Base-by-base conservation (phyloP, 2,113 vertebrate genomes). In the Plotosus lineatus region DNA sequence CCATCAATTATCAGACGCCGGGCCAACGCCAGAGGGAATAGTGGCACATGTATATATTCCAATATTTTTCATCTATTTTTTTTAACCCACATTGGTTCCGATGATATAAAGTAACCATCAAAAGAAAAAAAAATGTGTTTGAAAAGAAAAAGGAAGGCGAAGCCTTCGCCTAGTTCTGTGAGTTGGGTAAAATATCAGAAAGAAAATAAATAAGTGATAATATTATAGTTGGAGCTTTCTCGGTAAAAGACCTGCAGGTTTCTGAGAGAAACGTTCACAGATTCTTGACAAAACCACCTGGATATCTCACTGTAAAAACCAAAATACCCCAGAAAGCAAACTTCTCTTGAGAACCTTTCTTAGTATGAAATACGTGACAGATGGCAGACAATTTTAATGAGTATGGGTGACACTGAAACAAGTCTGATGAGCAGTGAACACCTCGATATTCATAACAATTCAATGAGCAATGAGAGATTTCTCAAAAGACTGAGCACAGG, bases 1-100 rank as follows among this genome's bases (percentile, higher is more conserved):
- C 90, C 89, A 88, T 91, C 89, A 92, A 92, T 93, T 93, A 93
- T 89, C 90, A 89, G 84, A 86, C 72, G 77, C 82, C 82, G 2
- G 89, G 87, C 81, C 82, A 72, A 83, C 38, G 82, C 90, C 90
- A 88, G 85, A 89, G 89, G 79, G 88, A 91, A 89, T 88, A 89
- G 88, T 87, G 88, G 85, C 90, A 91, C 90, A 90, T 78, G 89
- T 88, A 58, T 71, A 56, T 80, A 60, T 10, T 58, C 60, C 51
- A 71, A 71, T 71, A 63, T 31, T 83, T 75, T 80, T 80, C 65
- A 75, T 79, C 73, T 82, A 65, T 23, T 28, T 36, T 21, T 50
- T n/a, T n/a, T n/a, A n/a, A n/a, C n/a, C n/a, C 19, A 26, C 8
- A 73, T 69, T 78, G 14, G 26, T 58, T 65, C 19, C 10, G 2